Base-by-base conservation (phyloP, 2,113 vertebrate genomes). In the Odocoileus virginianus region DNA sequence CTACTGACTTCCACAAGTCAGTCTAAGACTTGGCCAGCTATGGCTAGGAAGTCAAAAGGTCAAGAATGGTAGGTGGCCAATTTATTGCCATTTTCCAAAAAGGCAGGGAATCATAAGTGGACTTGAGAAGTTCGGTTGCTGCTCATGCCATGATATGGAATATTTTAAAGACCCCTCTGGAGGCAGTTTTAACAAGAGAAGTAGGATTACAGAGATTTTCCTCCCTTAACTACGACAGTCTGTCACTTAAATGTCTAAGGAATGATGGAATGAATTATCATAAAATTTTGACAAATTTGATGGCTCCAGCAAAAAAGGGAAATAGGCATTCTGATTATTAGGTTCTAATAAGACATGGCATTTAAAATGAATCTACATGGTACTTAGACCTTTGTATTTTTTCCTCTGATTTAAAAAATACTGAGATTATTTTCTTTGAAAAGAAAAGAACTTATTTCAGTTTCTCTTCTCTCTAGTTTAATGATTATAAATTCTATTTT, bases 241-340 rank as follows among this genome's bases (percentile, higher is more conserved):
- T 99, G 98, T 99, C 99, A 99, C 99, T 99, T 99, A 99, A 99
- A 99, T 99, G 99, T 99, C 99, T 99, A 98, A 99, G 98, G 98
- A 99, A 99, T 99, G 99, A 99, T 99, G 99, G 99, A 99, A 99
- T 99, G 99, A 99, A 99, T 99, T 99, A 99, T 99, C 99, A 99
- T 99, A 99, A 99, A 99, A 99, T 99, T 99, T 99, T 99, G 99
- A 99, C 99, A 99, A 99, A 99, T 99, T 99, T 99, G 99, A 99
- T 99, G 99, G 99, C 98, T 99, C 98, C 94, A 98, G 98, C 96
- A 98, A 98, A 98, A 95, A 89, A 98, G 97, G 55, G 96, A 99
- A 99, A 98, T 97, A 99, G 98, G 98, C 95, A 30, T 99, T 99
- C 98, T 97, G 97, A 99, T 99, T 99, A 99, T 99, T 99, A 99